phyloP scores from a whole-genome alignment of 35 echinoderm and acorn worm genomes.

The Strongylocentrotus purpuratus region DNA sequence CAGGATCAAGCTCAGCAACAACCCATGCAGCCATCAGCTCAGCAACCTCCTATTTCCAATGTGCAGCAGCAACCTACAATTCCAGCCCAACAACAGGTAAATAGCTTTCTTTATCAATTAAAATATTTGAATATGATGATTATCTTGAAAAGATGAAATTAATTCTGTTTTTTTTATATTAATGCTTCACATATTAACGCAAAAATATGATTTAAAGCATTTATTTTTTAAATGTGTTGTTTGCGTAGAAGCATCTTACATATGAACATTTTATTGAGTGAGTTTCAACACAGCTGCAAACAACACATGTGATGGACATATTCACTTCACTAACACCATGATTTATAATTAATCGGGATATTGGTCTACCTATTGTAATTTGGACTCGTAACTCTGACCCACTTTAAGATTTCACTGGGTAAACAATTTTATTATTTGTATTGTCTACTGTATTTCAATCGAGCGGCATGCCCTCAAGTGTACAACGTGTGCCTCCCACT shows the following conservation, averaged over 20 bases:
- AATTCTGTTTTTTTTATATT: not conserved
- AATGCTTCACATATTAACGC: no score
- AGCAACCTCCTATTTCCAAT: not conserved
- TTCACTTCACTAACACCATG: not conserved
- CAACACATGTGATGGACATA: not conserved
- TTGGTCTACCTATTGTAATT: conserved; percentile 32
- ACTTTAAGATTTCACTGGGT: conserved; percentile 18
- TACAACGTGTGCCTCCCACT: not conserved
- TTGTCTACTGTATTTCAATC: conserved; percentile 23
- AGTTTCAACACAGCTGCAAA: not conserved
- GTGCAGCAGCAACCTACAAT: not conserved
- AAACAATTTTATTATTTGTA: conserved; percentile 21
- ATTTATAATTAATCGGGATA: not conserved
- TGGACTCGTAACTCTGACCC: conserved; percentile 6
- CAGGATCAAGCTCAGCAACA: conserved; percentile 42
- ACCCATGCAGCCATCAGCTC: not conserved
- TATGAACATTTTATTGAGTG: not conserved
- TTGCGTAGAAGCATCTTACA: not conserved
- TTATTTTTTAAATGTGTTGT: no score
- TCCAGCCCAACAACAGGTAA: conserved; percentile 32
- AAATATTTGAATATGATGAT: not conserved
- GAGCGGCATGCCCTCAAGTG: not conserved
- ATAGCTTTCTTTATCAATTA: not conserved
- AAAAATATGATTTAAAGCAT: no score
- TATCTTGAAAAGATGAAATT: not conserved